Base-by-base conservation (phyloP, 2,113 vertebrate species). In the Pholis gunnellus region DNA sequence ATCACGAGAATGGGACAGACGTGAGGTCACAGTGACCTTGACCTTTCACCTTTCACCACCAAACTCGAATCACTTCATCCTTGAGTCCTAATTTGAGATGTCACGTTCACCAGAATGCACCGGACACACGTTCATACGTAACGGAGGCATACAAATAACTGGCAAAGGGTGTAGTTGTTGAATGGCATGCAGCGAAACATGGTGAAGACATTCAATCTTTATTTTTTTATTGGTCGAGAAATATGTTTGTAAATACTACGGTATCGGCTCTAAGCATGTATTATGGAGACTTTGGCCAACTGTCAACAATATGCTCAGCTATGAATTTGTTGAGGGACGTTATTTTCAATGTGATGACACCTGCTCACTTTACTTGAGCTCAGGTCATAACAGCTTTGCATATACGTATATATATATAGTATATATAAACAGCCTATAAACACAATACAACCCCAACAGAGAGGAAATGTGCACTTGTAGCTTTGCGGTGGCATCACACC, bases 401-500 rank as follows among this genome's bases (percentile, higher is more conserved):
- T 57, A 71, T 5, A 68, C 52, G 40, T 18, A 65, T 57, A 22
- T 15, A 42, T n/a, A 25, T 29, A 29, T 29, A 29, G 29, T 29
- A 34, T 34, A 34, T 34, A 5, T 5, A 71, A 50, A 27, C n/a
- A 63, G 18, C 11, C 9, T 15, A 14, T 25, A 38, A 77, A 31
- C 42, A 36, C 64, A 61, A 56, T 22, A 67, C 17, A 71, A 70
- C 40, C 27, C 40, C 64, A 64, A 7, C 64, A 67, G 52, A 60
- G 65, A 73, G 27, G 46, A 78, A 65, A 52, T 66, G 71, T 87
- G 82, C 38, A 25, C 75, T 60, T 83, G 48, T 59, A 74, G 68
- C 76, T 72, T 22, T 59, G 8, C 46, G 66, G 69, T 29, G 44
- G 66, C 71, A 67, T 74, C 79, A 22, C 61, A 63, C 73, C 56